Evolutionary conservation across 2,888 invertebrate species (phyloP).

Genomic region (Timema cristinae): DNA sequence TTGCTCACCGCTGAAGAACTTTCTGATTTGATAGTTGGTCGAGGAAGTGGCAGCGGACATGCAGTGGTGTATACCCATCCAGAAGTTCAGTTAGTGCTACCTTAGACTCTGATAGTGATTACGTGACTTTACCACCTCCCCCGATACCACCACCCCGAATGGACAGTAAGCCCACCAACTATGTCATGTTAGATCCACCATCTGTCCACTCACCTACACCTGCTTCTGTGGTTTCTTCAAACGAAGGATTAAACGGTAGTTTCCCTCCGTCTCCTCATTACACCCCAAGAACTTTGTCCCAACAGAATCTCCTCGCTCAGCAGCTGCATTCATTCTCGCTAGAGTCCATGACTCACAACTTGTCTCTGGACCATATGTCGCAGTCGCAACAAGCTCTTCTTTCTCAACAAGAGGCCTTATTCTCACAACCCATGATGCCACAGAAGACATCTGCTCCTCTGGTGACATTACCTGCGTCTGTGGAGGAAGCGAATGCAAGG

Average conservation of each 20-base stretch:
- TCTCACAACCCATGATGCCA: constrained; percentile 52
- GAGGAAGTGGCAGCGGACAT: constrained; percentile 26
- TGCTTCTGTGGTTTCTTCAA: constrained; percentile 20
- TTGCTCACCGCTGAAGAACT: constrained; percentile 77
- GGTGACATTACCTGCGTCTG: constrained; percentile 26
- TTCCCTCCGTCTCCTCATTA: constrained; percentile 48
- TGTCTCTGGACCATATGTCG: background rate
- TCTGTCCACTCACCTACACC: constrained; percentile 39
- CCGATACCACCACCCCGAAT: constrained; percentile 35
- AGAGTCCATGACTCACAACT: background rate
- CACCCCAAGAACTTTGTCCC: constrained; percentile 20
- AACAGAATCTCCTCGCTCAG: constrained; percentile 33
- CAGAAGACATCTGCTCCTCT: constrained; percentile 46
- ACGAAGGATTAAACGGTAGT: constrained; percentile 57
- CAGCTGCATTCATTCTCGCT: constrained; percentile 10
- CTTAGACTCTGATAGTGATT: constrained; percentile 85
- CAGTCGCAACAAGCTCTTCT: constrained; percentile 6
- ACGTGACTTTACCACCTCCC: constrained; percentile 61
- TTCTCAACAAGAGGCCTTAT: constrained; percentile 54
- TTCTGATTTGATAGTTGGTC: constrained; percentile 76
- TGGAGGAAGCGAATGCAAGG: constrained; percentile 69
- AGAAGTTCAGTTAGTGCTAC: constrained; percentile 78
- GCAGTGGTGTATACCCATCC: constrained; percentile 66
- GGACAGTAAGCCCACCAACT: constrained; percentile 46
- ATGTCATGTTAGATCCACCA: constrained; percentile 46